Base-by-base conservation (phyloP, 1,140 invertebrate species). In the Heliconius congener region DNA sequence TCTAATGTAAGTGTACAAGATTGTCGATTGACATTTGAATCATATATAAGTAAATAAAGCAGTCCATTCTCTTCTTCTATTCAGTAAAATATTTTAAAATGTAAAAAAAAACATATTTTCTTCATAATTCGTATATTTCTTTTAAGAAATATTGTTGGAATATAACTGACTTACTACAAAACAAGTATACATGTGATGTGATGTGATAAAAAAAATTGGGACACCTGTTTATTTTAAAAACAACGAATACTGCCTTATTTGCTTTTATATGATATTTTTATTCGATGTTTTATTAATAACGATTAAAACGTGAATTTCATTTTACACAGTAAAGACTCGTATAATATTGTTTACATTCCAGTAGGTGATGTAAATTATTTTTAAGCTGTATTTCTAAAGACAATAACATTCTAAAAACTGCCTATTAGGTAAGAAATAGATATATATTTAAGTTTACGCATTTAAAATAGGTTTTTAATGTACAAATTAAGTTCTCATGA, bases 401-500 rank as follows among this genome's bases (percentile, higher is more conserved):
- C 90, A 92, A 91, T 91, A 91, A 87, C 86, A 85, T 84, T 80
- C 82, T 84, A 77, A 86, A 81, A 88, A 91, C 85, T 90, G 88
- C 87, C 90, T 88, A 87, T 71, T 86, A 84, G 75, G 82, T 88
- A 88, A 83, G 79, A 71, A 70, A 52, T 84, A 81, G 79, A 27
- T 13, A 37, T 85, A 86, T 84, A 82, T 83, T 79, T 87, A 87
- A 87, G 87, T 90, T 23, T 84, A 88, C 91, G 92, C 92, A 93
- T 93, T 93, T 93, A 91, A 88, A 86, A 80, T 93, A 89, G 86
- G 86, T 80, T 87, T 87, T 81, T 90, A 86, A 90, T 93, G 91
- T 93, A 92, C 91, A 93, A 92, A 93, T 89, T 89, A 92, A 91
- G 90, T 88, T 88, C 77, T 86, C 88, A 87, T 88, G 87, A 87